These are phyloP conservation scores for Homarus americanus DNA, from an alignment of 1,140 invertebrate species.

Conservation along the genomic window DNA sequence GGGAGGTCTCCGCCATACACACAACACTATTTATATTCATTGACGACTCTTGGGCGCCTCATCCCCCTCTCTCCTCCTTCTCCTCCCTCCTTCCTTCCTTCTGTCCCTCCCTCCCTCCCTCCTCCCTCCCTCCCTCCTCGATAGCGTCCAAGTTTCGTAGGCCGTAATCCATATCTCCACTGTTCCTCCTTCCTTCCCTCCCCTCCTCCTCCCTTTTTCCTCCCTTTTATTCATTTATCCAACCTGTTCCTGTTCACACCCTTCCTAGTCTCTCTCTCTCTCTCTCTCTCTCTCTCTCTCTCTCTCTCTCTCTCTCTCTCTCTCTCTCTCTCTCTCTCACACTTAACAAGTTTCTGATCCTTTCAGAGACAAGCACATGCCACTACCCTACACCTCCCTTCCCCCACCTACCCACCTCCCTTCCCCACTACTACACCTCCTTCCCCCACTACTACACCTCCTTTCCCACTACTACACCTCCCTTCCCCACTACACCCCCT, in stretches of 20 bases:
- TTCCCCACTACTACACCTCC: too few species aligned
- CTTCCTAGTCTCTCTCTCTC: neutral
- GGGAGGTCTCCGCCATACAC: neutral
- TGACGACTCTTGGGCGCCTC: slow-evolving; percentile 39
- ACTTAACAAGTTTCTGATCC: too few species aligned
- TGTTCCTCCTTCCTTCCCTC: too few species aligned
- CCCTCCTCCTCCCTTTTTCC: neutral
- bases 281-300: neutral
- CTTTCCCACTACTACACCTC: too few species aligned
- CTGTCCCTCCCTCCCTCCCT: neutral
- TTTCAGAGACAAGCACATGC: too few species aligned
- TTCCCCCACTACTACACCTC: too few species aligned
- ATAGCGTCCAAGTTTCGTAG: too few species aligned
- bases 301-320: neutral
- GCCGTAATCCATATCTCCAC: too few species aligned
- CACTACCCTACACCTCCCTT: too few species aligned
- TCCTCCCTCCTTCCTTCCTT: neutral
- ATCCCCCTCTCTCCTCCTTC: neutral
- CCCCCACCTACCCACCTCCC: too few species aligned
- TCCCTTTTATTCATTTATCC: too few species aligned
- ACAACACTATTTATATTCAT: slow-evolving; percentile 45
- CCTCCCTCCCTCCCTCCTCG: slow-evolving; percentile 3
- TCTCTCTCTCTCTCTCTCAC: slow-evolving; percentile 14
- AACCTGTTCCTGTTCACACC: neutral
- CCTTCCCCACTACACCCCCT: too few species aligned